A percentile compares a stretch with the other conserved stretches of the same genome.
These are phyloP conservation scores for Antedon mediterranea DNA, from an alignment of 53 echinoderm and acorn worm genomes.

Conservation along the genomic window DNA sequence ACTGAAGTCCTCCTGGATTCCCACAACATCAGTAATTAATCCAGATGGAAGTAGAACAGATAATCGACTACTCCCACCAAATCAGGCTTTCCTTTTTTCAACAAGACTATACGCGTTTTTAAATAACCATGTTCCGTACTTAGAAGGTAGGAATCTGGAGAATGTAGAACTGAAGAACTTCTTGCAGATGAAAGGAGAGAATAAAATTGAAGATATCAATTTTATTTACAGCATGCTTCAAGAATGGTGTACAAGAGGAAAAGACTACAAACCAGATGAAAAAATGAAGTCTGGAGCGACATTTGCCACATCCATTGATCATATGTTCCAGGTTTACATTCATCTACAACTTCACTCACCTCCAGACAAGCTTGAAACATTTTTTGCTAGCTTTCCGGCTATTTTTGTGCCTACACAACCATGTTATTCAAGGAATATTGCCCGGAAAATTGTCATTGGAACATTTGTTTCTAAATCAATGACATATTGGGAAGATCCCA, in stretches of 20 bases:
- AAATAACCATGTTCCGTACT: conserved; percentile 31
- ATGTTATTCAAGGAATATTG: not conserved
- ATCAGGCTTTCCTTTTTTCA: not conserved
- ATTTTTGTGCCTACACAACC: conserved; percentile 23
- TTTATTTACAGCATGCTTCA: conserved; percentile 19
- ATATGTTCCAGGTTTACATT: conserved; percentile 21
- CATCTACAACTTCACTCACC: conserved; percentile 16
- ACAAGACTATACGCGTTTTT: conserved; percentile 1
- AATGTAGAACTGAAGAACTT: conserved; percentile 11
- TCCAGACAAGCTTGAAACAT: conserved; percentile 15
- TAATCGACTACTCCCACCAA: not conserved
- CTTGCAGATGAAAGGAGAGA: not conserved
- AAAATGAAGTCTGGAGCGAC: not conserved
- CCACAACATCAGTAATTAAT: not conserved
- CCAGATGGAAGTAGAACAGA: not conserved
- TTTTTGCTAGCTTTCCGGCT: conserved; percentile 32
- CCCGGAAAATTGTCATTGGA: conserved; percentile 13
- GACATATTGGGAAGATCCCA: conserved; percentile 36
- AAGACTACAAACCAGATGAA: not conserved
- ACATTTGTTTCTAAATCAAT: conserved; percentile 27
- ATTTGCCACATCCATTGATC: conserved; percentile 25
- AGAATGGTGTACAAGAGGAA: conserved; percentile 17
- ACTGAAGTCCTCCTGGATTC: not conserved
- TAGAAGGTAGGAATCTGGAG: not conserved
- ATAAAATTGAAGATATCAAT: not conserved